These are phyloP conservation scores for Aleiodes leptofemur DNA, from an alignment of 2,888 invertebrate genomes.

Conservation along the genomic window DNA sequence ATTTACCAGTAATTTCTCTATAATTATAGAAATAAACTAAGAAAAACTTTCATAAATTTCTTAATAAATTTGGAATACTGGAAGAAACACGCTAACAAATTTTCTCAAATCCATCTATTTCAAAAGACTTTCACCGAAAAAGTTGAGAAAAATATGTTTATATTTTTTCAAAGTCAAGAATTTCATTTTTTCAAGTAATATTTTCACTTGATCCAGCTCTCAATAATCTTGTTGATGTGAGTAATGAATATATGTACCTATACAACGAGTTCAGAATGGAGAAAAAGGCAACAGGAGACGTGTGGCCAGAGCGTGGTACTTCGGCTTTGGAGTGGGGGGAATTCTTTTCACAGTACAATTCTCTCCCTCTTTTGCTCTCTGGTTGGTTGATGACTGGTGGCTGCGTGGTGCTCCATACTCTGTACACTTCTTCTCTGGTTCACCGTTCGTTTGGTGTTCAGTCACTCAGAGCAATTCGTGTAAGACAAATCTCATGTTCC, in stretches of 20 bases:
- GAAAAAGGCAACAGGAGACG: not conserved
- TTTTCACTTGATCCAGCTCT: not conserved
- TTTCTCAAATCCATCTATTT: too few species aligned
- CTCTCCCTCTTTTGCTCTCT: slow-evolving; percentile 42
- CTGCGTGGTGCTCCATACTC: slow-evolving; percentile 15
- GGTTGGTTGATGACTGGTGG: slow-evolving; percentile 29
- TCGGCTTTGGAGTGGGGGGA: slow-evolving; percentile 12
- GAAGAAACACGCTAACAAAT: too few species aligned
- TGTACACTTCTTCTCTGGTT: not conserved
- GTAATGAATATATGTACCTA: slow-evolving; percentile 25
- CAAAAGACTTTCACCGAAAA: too few species aligned
- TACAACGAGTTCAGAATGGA: not conserved
- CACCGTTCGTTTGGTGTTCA: slow-evolving; percentile 33
- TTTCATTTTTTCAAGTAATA: too few species aligned
- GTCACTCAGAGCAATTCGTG: slow-evolving; percentile 50
- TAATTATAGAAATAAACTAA: too few species aligned
- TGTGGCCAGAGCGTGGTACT: slow-evolving; percentile 18
- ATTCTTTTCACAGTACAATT: slow-evolving; percentile 34
- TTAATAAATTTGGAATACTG: too few species aligned
- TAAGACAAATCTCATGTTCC: not conserved
- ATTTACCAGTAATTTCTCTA: too few species aligned
- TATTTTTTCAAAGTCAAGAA: too few species aligned
- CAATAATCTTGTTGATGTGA: slow-evolving; percentile 17
- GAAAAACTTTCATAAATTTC: too few species aligned
- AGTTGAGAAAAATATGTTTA: too few species aligned